phyloP scores from a whole-genome alignment of 1,140 invertebrate species.

The Camponotus pennsylvanicus region DNA sequence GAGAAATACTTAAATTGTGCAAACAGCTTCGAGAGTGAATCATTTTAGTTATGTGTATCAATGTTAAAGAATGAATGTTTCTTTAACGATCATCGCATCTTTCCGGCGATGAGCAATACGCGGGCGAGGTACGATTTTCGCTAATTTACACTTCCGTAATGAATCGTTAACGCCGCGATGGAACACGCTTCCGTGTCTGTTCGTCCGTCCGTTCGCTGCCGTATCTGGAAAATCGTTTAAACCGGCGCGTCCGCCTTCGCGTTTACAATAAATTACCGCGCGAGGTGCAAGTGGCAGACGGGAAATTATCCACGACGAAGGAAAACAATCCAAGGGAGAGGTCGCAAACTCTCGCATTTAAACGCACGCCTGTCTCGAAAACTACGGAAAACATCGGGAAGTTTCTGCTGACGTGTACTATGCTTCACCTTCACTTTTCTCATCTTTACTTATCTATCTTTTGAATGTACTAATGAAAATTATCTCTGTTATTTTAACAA shows the following conservation, averaged over 20 bases:
- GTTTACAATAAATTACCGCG: constrained; percentile 66
- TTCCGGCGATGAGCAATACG: constrained; percentile 30
- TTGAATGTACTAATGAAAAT: constrained; percentile 23
- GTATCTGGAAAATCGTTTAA: constrained; percentile 53
- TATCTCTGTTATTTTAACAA: constrained; percentile 6
- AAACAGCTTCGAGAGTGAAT: constrained; percentile 3
- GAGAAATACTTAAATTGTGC: background rate
- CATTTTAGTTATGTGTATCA: background rate
- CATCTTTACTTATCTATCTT: constrained; percentile 41
- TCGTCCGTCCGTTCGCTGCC: constrained; percentile 15
- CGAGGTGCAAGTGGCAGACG: constrained; percentile 62
- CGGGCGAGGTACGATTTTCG: constrained; percentile 36
- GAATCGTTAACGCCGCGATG: constrained; percentile 26
- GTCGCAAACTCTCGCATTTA: constrained; percentile 48
- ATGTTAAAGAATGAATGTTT: constrained; percentile 34
- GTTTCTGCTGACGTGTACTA: constrained; percentile 47
- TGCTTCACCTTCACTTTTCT: constrained; percentile 54
- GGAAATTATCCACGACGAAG: constrained; percentile 59
- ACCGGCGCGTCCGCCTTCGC: constrained; percentile 63
- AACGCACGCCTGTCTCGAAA: constrained; percentile 62
- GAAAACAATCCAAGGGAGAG: constrained; percentile 65
- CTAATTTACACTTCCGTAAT: constrained; percentile 51
- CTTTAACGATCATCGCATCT: constrained; percentile 16
- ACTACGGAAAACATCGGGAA: constrained; percentile 53
- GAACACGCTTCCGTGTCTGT: constrained; percentile 28